Percentiles rank a stretch among this genome's conserved stretches.
Conservation (phyloP, 2,113 vertebrate species). For the Camarhynchus parvulus region DNA sequence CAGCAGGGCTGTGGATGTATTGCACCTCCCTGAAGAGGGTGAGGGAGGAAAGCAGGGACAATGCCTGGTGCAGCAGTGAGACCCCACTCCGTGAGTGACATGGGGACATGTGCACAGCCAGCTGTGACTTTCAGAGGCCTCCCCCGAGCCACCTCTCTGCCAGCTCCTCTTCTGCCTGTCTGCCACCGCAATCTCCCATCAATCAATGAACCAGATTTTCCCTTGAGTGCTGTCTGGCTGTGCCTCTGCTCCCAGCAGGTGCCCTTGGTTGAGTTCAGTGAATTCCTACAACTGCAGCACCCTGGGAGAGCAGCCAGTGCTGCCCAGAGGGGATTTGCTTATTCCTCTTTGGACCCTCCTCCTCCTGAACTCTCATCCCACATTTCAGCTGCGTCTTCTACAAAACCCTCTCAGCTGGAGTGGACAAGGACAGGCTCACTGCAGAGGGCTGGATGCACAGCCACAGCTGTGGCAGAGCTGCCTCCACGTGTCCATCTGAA, state of each 20-base stretch:
- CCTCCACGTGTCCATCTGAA: neutral
- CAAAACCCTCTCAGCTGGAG: neutral
- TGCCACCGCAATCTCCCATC: neutral
- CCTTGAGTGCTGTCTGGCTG: fast-evolving
- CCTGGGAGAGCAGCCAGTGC: neutral
- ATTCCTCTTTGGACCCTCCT: neutral
- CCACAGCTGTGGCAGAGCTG: fast-evolving
- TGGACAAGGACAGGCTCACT: neutral
- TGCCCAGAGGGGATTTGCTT: neutral
- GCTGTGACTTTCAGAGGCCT: neutral
- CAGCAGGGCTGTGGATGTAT: neutral
- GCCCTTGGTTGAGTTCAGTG: neutral
- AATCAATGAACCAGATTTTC: neutral
- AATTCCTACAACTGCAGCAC: neutral
- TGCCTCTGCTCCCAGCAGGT: neutral
- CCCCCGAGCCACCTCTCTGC: neutral
- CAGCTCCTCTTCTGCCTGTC: neutral
- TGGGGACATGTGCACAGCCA: fast-evolving
- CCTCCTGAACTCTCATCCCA: neutral
- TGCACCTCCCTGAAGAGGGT: neutral
- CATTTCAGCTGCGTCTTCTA: neutral
- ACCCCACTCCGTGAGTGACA: neutral
- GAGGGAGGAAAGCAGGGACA: neutral
- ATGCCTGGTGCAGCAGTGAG: neutral
- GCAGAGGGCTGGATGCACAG: neutral